Conservation (phyloP, 1,140 invertebrate species). For the Ruditapes philippinarum region DNA sequence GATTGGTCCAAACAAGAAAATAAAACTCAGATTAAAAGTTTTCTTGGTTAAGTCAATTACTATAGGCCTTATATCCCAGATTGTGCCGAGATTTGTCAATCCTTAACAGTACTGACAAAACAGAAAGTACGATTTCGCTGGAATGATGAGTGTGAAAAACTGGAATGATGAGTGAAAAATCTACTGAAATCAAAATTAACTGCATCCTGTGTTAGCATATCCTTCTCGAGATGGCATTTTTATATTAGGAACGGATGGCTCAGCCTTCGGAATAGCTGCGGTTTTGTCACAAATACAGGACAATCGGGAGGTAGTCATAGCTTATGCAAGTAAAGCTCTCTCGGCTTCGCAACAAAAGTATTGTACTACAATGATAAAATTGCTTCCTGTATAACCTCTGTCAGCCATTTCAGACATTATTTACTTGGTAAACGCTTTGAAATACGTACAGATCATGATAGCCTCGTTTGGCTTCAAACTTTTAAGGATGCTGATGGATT, state of each 20-base stretch:
- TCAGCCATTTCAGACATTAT: conserved; percentile 61
- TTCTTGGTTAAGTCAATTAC: conserved; percentile 50
- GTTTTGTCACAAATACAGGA: conserved; percentile 10
- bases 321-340: too few species aligned
- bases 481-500: conserved; percentile 53
- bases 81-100: not conserved
- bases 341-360: conserved; percentile 47
- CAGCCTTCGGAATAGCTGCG: conserved; percentile 1
- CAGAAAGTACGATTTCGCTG: too few species aligned
- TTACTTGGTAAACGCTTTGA: conserved; percentile 46
- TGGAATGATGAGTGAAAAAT: not conserved
- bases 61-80: conserved; percentile 49
- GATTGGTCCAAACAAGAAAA: not conserved
- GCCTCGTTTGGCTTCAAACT: conserved; percentile 52
- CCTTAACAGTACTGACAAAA: conserved; percentile 31
- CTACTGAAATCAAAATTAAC: not conserved
- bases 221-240: too few species aligned
- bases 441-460: conserved; percentile 58
- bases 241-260: too few species aligned
- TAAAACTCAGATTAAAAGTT: conserved; percentile 42
- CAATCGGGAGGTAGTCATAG: too few species aligned
- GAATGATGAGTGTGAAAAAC: not conserved
- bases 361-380: conserved; percentile 55
- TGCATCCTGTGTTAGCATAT: not conserved
- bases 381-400: conserved; percentile 49